Evolutionary conservation across 2,113 vertebrate species (phyloP).

Genomic region (Sturnus vulgaris): DNA sequence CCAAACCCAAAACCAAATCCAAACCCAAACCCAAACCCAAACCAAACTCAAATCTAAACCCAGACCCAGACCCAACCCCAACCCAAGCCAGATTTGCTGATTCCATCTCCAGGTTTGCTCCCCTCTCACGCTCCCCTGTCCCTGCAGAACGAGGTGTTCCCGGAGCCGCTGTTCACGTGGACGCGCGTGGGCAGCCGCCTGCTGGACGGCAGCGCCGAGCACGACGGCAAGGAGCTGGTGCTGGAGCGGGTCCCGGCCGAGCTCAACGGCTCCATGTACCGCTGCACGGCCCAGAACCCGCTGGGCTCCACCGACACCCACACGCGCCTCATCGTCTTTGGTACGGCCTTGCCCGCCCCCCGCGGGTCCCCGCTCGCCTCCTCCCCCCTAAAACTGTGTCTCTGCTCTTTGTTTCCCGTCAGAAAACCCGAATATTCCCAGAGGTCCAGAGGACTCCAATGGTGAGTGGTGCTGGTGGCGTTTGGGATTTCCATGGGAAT

Average conservation of each 20-base stretch:
- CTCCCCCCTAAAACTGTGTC: background rate
- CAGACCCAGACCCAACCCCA: fast-evolving
- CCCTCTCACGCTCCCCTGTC: background rate
- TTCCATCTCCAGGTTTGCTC: fast-evolving
- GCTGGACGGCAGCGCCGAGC: constrained; percentile 87
- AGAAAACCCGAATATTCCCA: constrained; percentile 93
- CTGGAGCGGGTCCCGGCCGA: constrained; percentile 91
- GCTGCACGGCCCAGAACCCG: constrained; percentile 95
- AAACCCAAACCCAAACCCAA: background rate
- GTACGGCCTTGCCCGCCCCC: constrained; percentile 42
- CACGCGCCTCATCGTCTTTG: constrained; percentile 96
- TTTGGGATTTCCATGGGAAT: fast-evolving
- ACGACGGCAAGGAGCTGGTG: constrained; percentile 87
- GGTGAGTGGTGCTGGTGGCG: constrained; percentile 73
- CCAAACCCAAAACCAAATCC: fast-evolving
- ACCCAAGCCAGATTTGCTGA: fast-evolving
- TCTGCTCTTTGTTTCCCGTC: background rate
- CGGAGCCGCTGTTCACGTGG: constrained; percentile 95
- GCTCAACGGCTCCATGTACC: constrained; percentile 97
- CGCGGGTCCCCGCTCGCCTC: fast-evolving
- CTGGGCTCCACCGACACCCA: constrained; percentile 96
- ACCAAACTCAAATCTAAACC: background rate
- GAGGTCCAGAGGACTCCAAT: constrained; percentile 83
- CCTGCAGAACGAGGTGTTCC: constrained; percentile 92
- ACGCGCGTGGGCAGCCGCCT: constrained; percentile 91